Base-by-base conservation (phyloP, 2,888 invertebrate genomes). In the Argyresthia albistria region DNA sequence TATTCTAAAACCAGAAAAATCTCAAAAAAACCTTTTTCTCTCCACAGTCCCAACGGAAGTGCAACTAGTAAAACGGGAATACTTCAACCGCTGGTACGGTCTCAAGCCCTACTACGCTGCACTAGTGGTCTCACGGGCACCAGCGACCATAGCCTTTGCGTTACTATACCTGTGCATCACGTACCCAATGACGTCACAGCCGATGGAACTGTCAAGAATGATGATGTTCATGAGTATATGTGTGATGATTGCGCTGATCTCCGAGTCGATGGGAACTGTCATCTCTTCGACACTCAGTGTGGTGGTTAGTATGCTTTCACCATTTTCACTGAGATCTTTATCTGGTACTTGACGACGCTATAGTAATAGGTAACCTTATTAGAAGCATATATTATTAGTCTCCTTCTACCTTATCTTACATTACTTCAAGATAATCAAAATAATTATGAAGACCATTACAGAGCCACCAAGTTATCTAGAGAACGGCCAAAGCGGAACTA, bases 51-150 rank as follows among this genome's bases (percentile, higher is more conserved):
- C 95, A 14, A 88, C 83, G 46, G 94, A 95, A 81, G 92, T 95
- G 0, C 91, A 92, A 60, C 77, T 95, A 14, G 74, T 95, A 9
- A 95, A 95, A 69, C 82, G 94, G 49, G 95, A 96, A 68, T 92
- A 95, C 64, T 95, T 95, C 69, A 96, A 96, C 73, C 90, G 93
- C 49, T 96, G 95, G 95, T 96, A 95, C 67, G 90, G 92, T 1
- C 69, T 95, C 15, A 92, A 93, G 65, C 91, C 95, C 0, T 95
- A 95, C 66, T 96, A 93, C 70, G 90, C 90, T 8, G 95, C 95
- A 0, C 74, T 93, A 64, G 91, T 93, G 0, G 75, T 92, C n/a
- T 90, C 94, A 0, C 90, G 92, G 51, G 86, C 95, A 10, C 95
- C 95, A 0, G 73, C 90, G 7, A 94, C 94, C 70, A 88, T 95